These are phyloP conservation scores for Perca schrenkii DNA, from an alignment of 2,113 vertebrate species.

Conservation along the genomic window DNA sequence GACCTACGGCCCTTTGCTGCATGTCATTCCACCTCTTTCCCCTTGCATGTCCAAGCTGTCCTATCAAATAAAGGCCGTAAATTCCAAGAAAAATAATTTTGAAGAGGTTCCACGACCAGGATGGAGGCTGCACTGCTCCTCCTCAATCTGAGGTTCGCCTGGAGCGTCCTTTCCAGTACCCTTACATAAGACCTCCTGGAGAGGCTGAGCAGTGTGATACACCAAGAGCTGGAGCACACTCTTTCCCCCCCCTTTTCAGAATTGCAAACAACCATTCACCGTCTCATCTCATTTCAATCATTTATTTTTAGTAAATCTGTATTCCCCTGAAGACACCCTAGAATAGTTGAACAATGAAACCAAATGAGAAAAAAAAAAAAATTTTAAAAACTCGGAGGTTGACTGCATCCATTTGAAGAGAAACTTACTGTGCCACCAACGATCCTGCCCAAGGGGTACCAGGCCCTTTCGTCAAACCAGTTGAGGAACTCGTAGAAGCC, in stretches of 20 bases:
- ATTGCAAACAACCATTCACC: background rate
- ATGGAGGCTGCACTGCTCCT: background rate
- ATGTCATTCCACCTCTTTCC: too few species aligned
- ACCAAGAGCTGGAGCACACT: background rate
- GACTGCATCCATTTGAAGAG: background rate
- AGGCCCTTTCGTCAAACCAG: conserved; percentile 99
- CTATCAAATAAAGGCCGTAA: too few species aligned
- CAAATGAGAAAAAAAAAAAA: background rate
- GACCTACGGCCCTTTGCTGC: too few species aligned
- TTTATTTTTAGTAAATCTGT: background rate
- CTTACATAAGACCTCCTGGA: conserved; percentile 19
- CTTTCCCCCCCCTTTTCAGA: background rate
- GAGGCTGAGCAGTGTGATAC: background rate
- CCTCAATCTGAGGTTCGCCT: background rate
- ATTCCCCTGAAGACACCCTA: background rate
- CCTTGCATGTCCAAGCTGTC: too few species aligned
- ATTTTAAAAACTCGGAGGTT: background rate
- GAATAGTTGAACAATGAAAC: background rate
- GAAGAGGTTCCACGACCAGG: background rate
- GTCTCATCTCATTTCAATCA: background rate
- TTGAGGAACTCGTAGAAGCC: conserved; percentile 99
- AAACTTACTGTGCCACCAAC: conserved; percentile 97
- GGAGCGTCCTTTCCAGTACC: background rate
- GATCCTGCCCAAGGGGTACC: conserved; percentile 99
- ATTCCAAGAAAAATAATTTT: too few species aligned